Conservation (phyloP, 1,140 invertebrate genomes). For the Paralvinella palmiformis region DNA sequence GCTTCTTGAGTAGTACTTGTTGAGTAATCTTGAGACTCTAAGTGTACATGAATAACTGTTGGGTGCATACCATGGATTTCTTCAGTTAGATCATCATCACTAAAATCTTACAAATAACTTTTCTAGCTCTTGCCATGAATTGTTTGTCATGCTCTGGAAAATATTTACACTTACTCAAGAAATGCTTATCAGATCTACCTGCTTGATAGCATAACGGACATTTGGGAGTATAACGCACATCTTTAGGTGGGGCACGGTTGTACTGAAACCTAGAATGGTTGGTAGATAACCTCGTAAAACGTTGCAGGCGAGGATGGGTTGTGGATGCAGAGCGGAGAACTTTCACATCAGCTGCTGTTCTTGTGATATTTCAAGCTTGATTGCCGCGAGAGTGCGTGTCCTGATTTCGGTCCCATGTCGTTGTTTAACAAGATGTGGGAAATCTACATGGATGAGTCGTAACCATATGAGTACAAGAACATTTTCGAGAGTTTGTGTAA, state of each 20-base stretch:
- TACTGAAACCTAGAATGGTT: too few relatives aligned
- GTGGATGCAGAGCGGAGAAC: neutral
- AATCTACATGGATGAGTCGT: constrained; percentile 19
- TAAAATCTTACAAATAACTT: neutral
- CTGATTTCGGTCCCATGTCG: constrained; percentile 24
- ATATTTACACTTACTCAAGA: constrained; percentile 2
- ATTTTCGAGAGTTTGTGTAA: constrained; percentile 25
- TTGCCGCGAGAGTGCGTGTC: neutral
- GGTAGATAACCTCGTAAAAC: too few relatives aligned
- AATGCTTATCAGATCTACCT: neutral
- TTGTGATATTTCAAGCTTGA: constrained; percentile 2
- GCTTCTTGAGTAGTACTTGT: constrained; percentile 15
- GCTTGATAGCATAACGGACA: constrained; percentile 1
- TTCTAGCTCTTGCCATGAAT: constrained; percentile 7
- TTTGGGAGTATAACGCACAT: too few relatives aligned
- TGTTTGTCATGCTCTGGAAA: constrained; percentile 8
- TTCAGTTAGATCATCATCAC: neutral
- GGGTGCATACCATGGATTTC: neutral
- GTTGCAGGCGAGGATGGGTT: neutral
- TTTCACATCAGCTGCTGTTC: too few relatives aligned
- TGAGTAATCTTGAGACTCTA: constrained; percentile 13
- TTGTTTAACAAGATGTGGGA: constrained; percentile 26
- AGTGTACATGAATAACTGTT: constrained; percentile 14
- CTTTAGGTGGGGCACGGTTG: too few relatives aligned
- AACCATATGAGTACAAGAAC: constrained; percentile 26